These are phyloP conservation scores for Drosophila paranaensis DNA, from an alignment of 2,888 invertebrate genomes.

Conservation along the genomic window DNA sequence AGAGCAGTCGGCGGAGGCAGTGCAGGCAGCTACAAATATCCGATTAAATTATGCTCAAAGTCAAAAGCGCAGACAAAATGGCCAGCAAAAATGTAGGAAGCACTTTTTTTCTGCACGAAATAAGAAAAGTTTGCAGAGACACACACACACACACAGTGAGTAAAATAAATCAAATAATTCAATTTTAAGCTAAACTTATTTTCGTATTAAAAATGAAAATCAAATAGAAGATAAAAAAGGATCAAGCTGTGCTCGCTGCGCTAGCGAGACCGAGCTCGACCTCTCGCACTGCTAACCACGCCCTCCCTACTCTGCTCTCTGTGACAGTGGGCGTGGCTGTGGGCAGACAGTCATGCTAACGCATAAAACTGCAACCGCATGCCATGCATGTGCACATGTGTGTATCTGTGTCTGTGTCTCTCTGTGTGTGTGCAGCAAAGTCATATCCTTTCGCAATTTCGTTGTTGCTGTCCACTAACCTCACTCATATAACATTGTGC, in stretches of 20 bases:
- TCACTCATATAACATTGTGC: slow-evolving; percentile 70
- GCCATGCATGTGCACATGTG: slow-evolving; percentile 26
- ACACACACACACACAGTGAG: slow-evolving; percentile 36
- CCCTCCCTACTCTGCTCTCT: slow-evolving; percentile 9
- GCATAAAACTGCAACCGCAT: slow-evolving; percentile 78
- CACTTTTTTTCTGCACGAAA: slow-evolving; percentile 62
- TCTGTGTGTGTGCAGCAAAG: slow-evolving; percentile 54
- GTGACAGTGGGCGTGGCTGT: slow-evolving; percentile 66
- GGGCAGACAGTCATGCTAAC: slow-evolving; percentile 52
- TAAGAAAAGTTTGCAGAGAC: slow-evolving; percentile 69
- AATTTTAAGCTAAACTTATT: slow-evolving; percentile 82
- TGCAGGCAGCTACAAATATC: slow-evolving; percentile 67
- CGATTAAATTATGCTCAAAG: slow-evolving; percentile 81
- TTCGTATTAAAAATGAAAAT: slow-evolving; percentile 82
- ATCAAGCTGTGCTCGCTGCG: slow-evolving; percentile 73
- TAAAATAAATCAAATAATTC: slow-evolving; percentile 81
- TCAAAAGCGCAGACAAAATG: slow-evolving; percentile 77
- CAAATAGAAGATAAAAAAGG: slow-evolving; percentile 81
- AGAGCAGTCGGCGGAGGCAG: slow-evolving; percentile 17
- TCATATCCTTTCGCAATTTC: slow-evolving; percentile 78
- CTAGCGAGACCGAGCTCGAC: slow-evolving; percentile 2
- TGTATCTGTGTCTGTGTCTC: slow-evolving; percentile 14
- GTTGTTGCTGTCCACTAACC: slow-evolving; percentile 73
- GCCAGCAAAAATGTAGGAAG: slow-evolving; percentile 71
- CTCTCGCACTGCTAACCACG: neutral